These are phyloP conservation scores for Eupleurogrammus muticus DNA, from an alignment of 2,797 vertebrate species.

Conservation along the genomic window DNA sequence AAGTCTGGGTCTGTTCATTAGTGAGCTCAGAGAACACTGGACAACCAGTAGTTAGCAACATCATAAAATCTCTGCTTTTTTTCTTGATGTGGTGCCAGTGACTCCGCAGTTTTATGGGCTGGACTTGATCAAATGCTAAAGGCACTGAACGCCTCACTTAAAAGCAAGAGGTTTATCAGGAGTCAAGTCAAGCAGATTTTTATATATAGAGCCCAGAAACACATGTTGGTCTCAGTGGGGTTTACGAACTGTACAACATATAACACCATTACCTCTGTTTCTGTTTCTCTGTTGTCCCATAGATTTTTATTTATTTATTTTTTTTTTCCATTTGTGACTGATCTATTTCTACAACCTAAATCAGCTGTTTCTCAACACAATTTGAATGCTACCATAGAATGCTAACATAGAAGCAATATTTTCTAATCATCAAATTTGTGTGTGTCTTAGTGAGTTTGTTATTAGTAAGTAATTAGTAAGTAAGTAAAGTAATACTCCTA, in stretches of 20 bases:
- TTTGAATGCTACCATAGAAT: no score
- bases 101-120: conserved; percentile 27
- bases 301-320: no score
- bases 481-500: no score
- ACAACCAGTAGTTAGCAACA: conserved; percentile 24
- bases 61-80: conserved; percentile 22
- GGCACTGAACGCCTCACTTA: conserved; percentile 5
- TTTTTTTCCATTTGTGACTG: no score
- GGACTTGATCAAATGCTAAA: conserved; percentile 16
- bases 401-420: no score
- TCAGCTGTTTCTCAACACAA: no score
- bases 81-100: conserved; percentile 21
- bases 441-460: no score
- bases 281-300: no score
- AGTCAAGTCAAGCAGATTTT: conserved; percentile 9
- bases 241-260: conserved; percentile 1
- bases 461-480: no score
- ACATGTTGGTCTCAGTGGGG: neutral
- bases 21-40: neutral
- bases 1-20: conserved; percentile 6
- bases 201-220: conserved; percentile 1
- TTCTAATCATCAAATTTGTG: no score
- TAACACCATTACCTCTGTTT: no score
- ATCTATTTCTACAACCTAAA: no score
- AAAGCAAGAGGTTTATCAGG: conserved; percentile 9